Base-by-base conservation (phyloP, 2,888 invertebrate genomes). In the Orgyia antiqua region DNA sequence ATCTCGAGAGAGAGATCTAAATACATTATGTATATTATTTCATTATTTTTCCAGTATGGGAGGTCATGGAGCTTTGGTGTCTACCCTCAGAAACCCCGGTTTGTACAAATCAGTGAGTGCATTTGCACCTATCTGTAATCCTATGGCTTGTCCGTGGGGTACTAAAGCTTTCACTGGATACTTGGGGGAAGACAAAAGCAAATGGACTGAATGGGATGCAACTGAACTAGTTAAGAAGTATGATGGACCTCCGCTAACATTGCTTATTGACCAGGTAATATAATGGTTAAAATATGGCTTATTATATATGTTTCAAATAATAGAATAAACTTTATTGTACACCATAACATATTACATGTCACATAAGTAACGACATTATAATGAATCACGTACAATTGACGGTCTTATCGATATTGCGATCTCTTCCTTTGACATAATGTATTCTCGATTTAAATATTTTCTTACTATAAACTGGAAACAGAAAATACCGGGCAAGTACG, bases 31-130 rank as follows among this genome's bases (percentile, higher is more conserved):
- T n/a, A n/a, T n/a, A n/a, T n/a, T n/a, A n/a, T n/a, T n/a, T n/a
- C n/a, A n/a, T n/a, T n/a, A n/a, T n/a, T n/a, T 35, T 84, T 88
- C 26, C 67, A 97, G 98, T 65, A 99, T 99, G 99, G 99, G 99
- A 37, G 99, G 99, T 12, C 98, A 99, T 80, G 99, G 99, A 15
- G 98, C 98, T 9, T 71, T 99, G 26, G 91, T 97, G 30, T 94
- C 94, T 62, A 94, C 94, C 3, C 76, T 99, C 23, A 94, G 95
- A 73, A 97, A 96, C 76, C 98, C 98, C 6, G 94, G 94, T 8
- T 78, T 93, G 34, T 99, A 94, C 76, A 90, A 90, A 58, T 91
- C 93, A 5, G 96, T 97, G 0, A 97, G 98, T 42, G 97, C 96
- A 3, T 98, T 99, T 87, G 92, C 99, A 2, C 98, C 99, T 0